Evolutionary conservation across 2,113 vertebrate genomes (phyloP).

Genomic region (Sturnus vulgaris): DNA sequence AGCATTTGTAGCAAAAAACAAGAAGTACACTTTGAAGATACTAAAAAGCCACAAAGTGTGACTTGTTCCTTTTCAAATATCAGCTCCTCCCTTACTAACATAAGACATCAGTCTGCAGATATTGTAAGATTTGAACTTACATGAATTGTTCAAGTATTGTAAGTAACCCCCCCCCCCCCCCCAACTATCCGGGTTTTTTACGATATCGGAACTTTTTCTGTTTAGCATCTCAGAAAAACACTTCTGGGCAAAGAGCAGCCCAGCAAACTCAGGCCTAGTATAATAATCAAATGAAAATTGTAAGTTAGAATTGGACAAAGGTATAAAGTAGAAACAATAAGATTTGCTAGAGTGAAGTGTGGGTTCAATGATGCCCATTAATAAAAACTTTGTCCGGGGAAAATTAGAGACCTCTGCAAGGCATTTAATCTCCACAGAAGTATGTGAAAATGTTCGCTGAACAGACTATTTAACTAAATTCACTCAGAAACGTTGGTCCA

Average conservation of each 20-base stretch:
- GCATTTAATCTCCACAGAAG: neutral
- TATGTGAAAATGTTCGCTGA: neutral
- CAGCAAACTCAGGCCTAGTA: neutral
- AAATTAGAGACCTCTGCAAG: neutral
- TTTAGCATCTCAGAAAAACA: neutral
- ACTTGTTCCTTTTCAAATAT: neutral
- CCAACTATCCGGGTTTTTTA: neutral
- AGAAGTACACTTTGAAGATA: neutral
- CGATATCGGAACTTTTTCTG: neutral
- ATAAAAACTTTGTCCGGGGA: neutral
- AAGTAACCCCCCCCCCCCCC: neutral
- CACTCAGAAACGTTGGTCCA: neutral
- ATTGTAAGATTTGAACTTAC: neutral
- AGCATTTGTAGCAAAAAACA: neutral
- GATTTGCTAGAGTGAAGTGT: neutral
- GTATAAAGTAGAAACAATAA: neutral
- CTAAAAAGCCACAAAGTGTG: neutral
- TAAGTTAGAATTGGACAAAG: neutral
- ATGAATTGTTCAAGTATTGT: neutral
- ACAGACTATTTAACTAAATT: neutral
- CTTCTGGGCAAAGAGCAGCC: neutral
- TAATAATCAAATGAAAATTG: neutral
- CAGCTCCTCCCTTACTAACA: neutral
- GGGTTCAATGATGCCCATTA: neutral
- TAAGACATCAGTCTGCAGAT: neutral